Evolutionary conservation across 2,797 vertebrate genomes (phyloP).

Genomic region (Muscicapa comitata): DNA sequence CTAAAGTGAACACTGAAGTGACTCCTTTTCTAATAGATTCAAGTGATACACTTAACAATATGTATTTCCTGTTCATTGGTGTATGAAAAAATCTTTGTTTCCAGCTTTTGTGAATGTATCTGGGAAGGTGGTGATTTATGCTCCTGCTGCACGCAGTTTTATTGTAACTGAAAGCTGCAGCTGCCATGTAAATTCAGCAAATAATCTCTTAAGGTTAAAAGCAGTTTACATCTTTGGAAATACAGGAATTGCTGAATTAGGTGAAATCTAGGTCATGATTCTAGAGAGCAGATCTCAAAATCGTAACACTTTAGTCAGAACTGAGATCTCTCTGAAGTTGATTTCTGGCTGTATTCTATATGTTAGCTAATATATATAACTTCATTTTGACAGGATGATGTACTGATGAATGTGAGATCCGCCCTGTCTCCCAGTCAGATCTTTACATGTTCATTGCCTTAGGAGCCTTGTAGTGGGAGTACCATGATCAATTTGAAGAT

Average conservation of each 20-base stretch:
- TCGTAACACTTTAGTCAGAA: neutral
- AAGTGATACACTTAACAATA: neutral
- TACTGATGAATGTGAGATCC: neutral
- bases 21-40: neutral
- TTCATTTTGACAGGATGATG: neutral
- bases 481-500: neutral
- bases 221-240: neutral
- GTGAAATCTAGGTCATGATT: neutral
- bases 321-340: neutral
- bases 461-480: neutral
- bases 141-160: neutral
- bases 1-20: fast-evolving
- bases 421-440: neutral
- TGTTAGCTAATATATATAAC: neutral
- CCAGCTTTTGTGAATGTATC: neutral
- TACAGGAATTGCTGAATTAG: neutral
- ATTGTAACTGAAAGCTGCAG: neutral
- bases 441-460: neutral
- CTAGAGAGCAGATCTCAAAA: neutral
- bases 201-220: neutral
- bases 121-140: neutral
- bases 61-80: neutral
- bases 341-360: neutral
- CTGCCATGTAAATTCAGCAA: neutral
- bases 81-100: neutral